These are phyloP conservation scores for Protula sp. DNA, from an alignment of 2,888 invertebrate genomes.

Conservation along the genomic window DNA sequence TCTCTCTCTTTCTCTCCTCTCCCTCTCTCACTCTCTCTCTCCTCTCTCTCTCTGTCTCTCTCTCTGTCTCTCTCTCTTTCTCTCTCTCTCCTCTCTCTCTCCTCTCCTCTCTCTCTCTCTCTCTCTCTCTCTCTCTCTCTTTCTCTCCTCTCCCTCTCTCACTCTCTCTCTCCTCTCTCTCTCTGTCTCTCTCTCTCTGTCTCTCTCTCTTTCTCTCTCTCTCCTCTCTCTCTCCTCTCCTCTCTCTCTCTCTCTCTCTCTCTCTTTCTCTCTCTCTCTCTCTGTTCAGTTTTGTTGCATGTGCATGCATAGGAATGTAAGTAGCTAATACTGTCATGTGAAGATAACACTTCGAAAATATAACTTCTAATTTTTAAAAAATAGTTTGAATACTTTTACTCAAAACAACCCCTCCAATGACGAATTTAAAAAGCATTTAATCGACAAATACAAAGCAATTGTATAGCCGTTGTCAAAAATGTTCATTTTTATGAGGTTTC, in stretches of 20 bases:
- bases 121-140: conserved; percentile 10
- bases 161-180: conserved; percentile 6
- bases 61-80: conserved; percentile 11
- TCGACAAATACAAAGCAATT: no score
- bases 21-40: no score
- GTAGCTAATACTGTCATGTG: no score
- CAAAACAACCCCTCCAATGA: no score
- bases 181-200: conserved; percentile 6
- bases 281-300: no score
- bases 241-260: conserved; percentile 4
- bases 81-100: conserved; percentile 8
- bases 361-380: no score
- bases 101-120: conserved; percentile 1
- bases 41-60: conserved; percentile 11
- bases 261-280: conserved; percentile 9
- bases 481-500: no score
- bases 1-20: conserved; percentile 1
- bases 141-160: conserved; percentile 3
- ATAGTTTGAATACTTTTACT: no score
- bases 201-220: conserved; percentile 6
- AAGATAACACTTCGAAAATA: no score
- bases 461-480: no score
- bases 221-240: conserved; percentile 4
- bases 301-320: no score
- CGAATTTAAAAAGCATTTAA: no score